Percentiles rank a stretch among this genome's conserved stretches.
phyloP scores from a whole-genome alignment of 2,797 vertebrate species.

The Hyperoplus immaculatus region DNA sequence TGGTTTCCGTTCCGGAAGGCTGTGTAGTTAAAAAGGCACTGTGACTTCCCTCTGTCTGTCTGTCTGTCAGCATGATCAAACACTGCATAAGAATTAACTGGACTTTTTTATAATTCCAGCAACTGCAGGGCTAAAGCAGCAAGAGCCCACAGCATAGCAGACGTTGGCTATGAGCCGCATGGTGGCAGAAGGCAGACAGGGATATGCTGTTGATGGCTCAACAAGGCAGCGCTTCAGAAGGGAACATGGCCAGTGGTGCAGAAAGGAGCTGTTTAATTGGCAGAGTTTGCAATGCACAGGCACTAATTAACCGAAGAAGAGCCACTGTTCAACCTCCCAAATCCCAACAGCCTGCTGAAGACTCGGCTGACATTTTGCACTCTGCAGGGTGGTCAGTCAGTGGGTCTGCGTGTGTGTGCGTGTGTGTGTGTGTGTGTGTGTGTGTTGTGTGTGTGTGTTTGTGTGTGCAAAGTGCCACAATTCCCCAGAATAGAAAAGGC shows the following conservation, averaged over 20 bases:
- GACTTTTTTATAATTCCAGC: conserved; percentile 56
- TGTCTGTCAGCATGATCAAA: conserved; percentile 55
- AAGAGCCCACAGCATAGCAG: conserved; percentile 46
- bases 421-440: too few relatives aligned
- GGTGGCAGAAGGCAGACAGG: conserved; percentile 45
- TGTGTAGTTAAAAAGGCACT: conserved; percentile 13
- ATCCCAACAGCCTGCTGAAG: conserved; percentile 64
- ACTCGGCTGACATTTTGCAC: conserved; percentile 71
- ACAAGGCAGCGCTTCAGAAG: conserved; percentile 65
- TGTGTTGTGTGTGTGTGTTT: too few relatives aligned
- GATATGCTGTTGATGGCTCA: conserved; percentile 60
- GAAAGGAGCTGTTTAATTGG: conserved; percentile 80
- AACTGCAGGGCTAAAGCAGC: conserved; percentile 43
- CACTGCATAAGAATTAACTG: conserved; percentile 48
- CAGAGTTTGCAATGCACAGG: conserved; percentile 69
- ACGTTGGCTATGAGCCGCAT: conserved; percentile 49
- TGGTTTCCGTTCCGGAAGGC: conserved; percentile 17
- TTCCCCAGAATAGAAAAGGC: conserved; percentile 55
- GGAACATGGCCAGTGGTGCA: conserved; percentile 71
- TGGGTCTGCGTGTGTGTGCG: too few relatives aligned
- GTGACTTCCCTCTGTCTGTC: conserved; percentile 27
- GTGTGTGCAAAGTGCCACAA: conserved; percentile 40
- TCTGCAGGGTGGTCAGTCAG: conserved; percentile 59
- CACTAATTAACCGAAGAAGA: conserved; percentile 74
- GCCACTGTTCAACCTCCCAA: conserved; percentile 49